These are phyloP conservation scores for Esox masquinongy DNA, from an alignment of 2,797 vertebrate genomes.

Conservation along the genomic window DNA sequence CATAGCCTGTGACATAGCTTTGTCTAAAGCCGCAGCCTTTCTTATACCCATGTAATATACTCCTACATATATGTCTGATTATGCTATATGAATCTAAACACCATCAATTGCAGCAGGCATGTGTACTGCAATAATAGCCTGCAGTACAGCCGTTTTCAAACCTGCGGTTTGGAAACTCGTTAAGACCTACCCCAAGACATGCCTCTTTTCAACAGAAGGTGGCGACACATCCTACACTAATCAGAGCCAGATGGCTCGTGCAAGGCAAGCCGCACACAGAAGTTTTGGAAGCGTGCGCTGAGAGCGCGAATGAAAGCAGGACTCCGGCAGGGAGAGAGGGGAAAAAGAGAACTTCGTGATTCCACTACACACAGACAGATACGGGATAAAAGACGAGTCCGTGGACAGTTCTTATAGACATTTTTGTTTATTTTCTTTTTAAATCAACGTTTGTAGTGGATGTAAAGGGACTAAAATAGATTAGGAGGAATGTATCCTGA, in stretches of 20 bases:
- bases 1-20: not conserved
- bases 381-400: not conserved
- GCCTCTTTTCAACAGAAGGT: conserved; percentile 53
- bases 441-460: conserved; percentile 61
- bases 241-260: conserved; percentile 64
- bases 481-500: conserved; percentile 76
- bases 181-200: conserved; percentile 7
- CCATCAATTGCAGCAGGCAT: too few species aligned
- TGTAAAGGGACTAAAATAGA: conserved; percentile 60
- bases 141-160: not conserved
- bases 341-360: conserved; percentile 5
- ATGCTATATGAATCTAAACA: not conserved
- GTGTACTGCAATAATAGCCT: not conserved
- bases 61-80: not conserved
- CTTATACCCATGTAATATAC: not conserved
- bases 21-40: not conserved
- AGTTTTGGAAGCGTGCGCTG: conserved; percentile 53
- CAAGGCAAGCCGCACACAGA: conserved; percentile 34
- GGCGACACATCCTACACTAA: conserved; percentile 62
- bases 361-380: conserved; percentile 18
- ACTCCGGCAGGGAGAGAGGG: conserved; percentile 24
- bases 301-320: conserved; percentile 47
- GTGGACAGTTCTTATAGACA: not conserved
- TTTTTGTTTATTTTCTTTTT: conserved; percentile 17
- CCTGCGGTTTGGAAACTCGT: not conserved